Conservation (phyloP, 2,888 invertebrate species). For the Bellardia bayeri region DNA sequence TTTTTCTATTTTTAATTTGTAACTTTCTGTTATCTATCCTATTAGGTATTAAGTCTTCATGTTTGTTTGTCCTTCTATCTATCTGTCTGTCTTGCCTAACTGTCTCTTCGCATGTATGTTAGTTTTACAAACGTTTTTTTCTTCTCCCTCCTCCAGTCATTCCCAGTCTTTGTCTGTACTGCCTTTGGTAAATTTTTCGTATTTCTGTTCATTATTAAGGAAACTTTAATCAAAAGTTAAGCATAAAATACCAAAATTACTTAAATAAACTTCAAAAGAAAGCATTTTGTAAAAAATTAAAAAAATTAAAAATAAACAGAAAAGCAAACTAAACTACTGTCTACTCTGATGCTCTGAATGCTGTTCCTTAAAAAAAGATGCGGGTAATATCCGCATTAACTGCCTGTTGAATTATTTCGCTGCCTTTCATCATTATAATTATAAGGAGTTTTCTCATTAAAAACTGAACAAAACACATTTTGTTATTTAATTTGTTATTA, state of each 20-base stretch:
- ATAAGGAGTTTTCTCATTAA: constrained; percentile 33
- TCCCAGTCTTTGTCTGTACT: background rate
- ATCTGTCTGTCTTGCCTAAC: background rate
- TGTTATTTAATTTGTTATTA: background rate
- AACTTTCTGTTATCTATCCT: background rate
- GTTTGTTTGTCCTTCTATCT: background rate
- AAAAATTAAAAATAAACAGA: background rate
- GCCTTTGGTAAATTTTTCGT: background rate
- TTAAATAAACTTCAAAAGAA: background rate
- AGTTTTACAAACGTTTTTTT: constrained; percentile 9
- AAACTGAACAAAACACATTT: background rate
- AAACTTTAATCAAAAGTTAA: constrained; percentile 25
- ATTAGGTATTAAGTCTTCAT: background rate
- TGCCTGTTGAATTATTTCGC: background rate
- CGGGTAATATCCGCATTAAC: constrained; percentile 30
- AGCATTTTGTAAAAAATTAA: background rate
- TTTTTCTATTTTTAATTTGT: background rate
- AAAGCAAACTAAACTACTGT: background rate
- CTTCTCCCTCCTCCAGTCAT: background rate
- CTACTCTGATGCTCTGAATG: background rate
- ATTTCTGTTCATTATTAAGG: background rate
- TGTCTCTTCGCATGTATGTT: background rate
- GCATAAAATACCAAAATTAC: constrained; percentile 23
- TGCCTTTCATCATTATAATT: background rate
- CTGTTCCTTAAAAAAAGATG: background rate